Evolutionary conservation across 1,140 invertebrate genomes (phyloP).

Genomic region (Zaprionus inermis): DNA sequence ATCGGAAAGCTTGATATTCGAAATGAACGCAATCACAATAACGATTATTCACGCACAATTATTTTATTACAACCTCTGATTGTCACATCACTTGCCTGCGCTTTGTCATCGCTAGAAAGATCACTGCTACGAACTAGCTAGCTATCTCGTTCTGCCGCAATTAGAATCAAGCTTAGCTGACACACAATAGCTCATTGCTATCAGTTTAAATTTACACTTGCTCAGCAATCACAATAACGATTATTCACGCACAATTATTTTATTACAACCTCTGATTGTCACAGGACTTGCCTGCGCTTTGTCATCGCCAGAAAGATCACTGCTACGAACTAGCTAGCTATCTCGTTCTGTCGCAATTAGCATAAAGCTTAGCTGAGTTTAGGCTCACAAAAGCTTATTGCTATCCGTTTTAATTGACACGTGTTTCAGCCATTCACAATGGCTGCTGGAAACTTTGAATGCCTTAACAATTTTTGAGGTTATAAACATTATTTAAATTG

Average conservation of each 20-base stretch:
- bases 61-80: not conserved
- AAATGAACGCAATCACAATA: not conserved
- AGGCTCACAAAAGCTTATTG: not conserved
- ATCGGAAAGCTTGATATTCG: not conserved
- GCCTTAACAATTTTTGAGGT: not conserved
- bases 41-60: not conserved
- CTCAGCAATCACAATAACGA: not conserved
- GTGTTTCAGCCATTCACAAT: not conserved
- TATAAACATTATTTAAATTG: constrained; percentile 1
- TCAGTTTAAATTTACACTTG: not conserved
- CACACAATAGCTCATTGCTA: not conserved
- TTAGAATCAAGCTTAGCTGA: not conserved
- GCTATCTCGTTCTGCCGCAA: not conserved
- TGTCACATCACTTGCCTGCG: not conserved
- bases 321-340: not conserved
- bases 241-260: constrained; percentile 2
- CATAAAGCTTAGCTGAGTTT: not conserved
- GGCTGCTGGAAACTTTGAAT: not conserved
- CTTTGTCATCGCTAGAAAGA: not conserved
- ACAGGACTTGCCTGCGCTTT: not conserved
- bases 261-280: not conserved
- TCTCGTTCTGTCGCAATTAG: not conserved
- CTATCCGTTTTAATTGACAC: not conserved
- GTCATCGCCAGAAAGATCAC: not conserved
- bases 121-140: not conserved